Base-by-base conservation (phyloP, 2,888 invertebrate genomes). In the Netelia fuscicornis region DNA sequence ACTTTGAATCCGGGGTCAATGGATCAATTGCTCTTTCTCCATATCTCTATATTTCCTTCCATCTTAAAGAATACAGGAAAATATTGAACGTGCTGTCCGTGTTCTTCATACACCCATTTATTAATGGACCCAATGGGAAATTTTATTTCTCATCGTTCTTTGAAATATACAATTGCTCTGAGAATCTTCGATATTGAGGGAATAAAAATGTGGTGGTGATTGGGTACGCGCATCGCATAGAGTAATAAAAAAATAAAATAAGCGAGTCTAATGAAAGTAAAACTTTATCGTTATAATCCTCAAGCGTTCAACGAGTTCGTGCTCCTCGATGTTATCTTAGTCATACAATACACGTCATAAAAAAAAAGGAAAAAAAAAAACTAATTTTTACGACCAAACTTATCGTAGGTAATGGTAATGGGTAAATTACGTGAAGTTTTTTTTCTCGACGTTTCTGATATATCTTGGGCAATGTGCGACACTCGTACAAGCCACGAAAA, bases 261-360 rank as follows among this genome's bases (percentile, higher is more conserved):
- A 72, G 13, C 76, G 54, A 71, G 44, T 71, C 80, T 76, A 62
- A 74, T 81, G 13, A 84, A 77, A 74, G 72, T 74, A 67, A 81
- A 81, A 81, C 10, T 81, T 75, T 60, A 80, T 75, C 23, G 54
- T 58, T 56, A 81, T 81, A 78, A 84, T 48, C 48, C 42, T 54
- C 62, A 54, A 58, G 60, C 52, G 64, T 37, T 70, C 74, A 58
- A 62, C 60, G 58, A 68, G 48, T 68, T 52, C 62, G 11, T 67
- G 23, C 62, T 10, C 23, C 54, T 76, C 64, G 48, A 42, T 60
- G 52, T 52, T 65, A 65, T 23, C 48, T 58, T 37, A 60, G 54
- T 44, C 54, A 17, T 70, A 54, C 13, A 8, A 5, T 64, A 70
- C 37, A 65, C 70, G 74, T 52, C n/a, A 65, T 79, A 25, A 52